These are phyloP conservation scores for Meloidogyne chitwoodi DNA, from an alignment of 1,140 invertebrate species.

Conservation along the genomic window DNA sequence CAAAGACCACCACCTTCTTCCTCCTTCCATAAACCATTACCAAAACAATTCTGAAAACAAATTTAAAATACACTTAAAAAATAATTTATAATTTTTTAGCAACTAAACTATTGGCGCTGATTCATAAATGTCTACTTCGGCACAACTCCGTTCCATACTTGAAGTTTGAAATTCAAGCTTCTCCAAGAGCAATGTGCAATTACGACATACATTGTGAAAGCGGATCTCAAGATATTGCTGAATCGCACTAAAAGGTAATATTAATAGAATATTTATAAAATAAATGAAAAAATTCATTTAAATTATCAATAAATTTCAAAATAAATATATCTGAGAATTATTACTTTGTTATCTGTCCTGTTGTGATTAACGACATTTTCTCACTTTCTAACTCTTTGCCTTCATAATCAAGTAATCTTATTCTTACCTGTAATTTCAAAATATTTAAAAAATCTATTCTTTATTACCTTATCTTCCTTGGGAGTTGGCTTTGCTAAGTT, in stretches of 20 bases:
- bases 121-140: conserved; percentile 78
- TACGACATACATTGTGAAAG: conserved; percentile 77
- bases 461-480: not conserved
- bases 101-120: conserved; percentile 1
- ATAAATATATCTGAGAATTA: too few species aligned
- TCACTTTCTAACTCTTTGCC: conserved; percentile 23
- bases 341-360: conserved; percentile 6
- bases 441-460: too few species aligned
- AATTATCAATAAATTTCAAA: too few species aligned
- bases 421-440: conserved; percentile 69
- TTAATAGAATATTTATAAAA: too few species aligned
- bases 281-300: too few species aligned
- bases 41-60: conserved; percentile 6
- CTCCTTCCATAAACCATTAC: conserved; percentile 30
- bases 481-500: not conserved
- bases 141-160: conserved; percentile 81
- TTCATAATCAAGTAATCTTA: conserved; percentile 69
- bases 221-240: conserved; percentile 75
- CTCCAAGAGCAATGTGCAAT: conserved; percentile 81
- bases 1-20: conserved; percentile 20
- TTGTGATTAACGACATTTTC: conserved; percentile 8
- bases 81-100: too few species aligned
- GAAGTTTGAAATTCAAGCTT: conserved; percentile 80
- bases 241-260: conserved; percentile 33
- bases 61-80: conserved; percentile 1